phyloP scores from a whole-genome alignment of 2,113 vertebrate genomes.

The Nipponia nippon region DNA sequence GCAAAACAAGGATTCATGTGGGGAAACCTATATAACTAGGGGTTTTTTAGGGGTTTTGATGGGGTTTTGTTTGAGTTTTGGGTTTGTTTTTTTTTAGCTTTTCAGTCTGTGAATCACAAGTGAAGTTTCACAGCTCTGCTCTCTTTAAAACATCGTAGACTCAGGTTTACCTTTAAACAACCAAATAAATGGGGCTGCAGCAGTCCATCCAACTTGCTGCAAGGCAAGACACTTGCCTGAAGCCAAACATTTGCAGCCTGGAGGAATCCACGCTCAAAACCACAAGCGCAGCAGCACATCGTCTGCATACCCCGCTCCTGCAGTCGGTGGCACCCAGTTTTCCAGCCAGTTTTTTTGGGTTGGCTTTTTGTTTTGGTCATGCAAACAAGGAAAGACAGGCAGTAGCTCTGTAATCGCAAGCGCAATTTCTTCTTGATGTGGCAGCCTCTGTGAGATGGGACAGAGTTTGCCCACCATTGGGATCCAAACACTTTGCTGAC shows the following conservation, averaged over 20 bases:
- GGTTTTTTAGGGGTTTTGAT: background rate
- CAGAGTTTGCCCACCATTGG: background rate
- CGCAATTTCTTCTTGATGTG: background rate
- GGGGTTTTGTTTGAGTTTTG: background rate
- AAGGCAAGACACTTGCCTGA: background rate
- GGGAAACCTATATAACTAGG: background rate
- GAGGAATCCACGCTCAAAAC: background rate
- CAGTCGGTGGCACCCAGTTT: background rate
- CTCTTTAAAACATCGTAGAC: background rate
- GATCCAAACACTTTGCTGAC: background rate
- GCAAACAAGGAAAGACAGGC: background rate
- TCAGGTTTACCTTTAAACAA: background rate
- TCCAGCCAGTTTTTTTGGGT: background rate
- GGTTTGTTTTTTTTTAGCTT: background rate
- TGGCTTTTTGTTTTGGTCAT: background rate
- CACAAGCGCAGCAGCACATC: background rate
- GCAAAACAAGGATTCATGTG: background rate
- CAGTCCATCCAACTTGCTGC: background rate
- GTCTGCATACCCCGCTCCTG: background rate
- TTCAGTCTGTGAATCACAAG: background rate
- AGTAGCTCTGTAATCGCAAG: background rate
- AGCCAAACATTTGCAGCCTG: background rate
- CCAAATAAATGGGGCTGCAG: background rate
- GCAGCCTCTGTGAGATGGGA: background rate
- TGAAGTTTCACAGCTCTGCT: background rate